Base-by-base conservation (phyloP, 2,797 vertebrate genomes). In the Coregonus sp. region DNA sequence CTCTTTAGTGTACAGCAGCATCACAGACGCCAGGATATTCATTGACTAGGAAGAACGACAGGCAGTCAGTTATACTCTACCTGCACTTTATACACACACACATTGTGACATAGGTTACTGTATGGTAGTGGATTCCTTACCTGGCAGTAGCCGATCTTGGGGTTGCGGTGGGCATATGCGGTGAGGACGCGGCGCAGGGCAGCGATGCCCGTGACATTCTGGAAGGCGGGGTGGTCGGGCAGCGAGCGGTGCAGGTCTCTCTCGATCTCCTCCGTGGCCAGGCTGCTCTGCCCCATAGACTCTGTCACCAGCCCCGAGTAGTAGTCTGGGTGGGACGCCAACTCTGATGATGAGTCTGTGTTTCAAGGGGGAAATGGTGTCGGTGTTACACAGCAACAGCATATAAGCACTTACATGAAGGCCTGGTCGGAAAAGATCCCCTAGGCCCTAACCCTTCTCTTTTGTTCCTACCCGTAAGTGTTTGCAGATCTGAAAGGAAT, bases 101-200 rank as follows among this genome's bases (percentile, higher is more conserved):
- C 20, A 18, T 63, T 29, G 59, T 29, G 59, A 25, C 7, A 47
- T 11, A 3, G 9, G 40, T 47, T 18, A 63, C 18, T 20, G 59
- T 51, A 25, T 63, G 11, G 16, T 33, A 18, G 37, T 18, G 72
- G n/a, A 52, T 63, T 29, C 6, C 12, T 52, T 82, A 97, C 97
- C 97, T 99, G 98, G 86, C 98, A 99, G 94, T 99, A 99, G 59
- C 98, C 98, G 15, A 99, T 99, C 88, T 93, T 95, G 31, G 98
- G 98, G 92, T 99, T 99, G 82, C 96, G 95, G 87, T 96, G 93
- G 0, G 98, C 98, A 0, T 99, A 99, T 0, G 98, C 96, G 0
- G 97, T 99, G 81, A 99, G 95, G 61, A 99, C 97, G 2, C 98
- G 93, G 1, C 98, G 86, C 18, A 99, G 90, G 0, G 98, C 98